These are phyloP conservation scores for Trichogramma pretiosum DNA, from an alignment of 1,140 invertebrate genomes.

Conservation along the genomic window DNA sequence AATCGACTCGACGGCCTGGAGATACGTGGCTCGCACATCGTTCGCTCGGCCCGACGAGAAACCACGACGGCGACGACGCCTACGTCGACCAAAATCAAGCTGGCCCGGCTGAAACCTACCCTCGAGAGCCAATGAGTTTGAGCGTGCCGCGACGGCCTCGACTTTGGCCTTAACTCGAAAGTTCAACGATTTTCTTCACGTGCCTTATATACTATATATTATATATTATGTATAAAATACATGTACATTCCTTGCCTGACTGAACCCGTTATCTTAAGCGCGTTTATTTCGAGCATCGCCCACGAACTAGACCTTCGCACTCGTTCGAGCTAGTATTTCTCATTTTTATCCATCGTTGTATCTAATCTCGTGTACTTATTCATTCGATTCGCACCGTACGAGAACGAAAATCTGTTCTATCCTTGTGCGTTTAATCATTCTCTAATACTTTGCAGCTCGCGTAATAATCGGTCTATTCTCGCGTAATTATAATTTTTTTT, in stretches of 20 bases:
- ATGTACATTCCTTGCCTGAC: too few relatives aligned
- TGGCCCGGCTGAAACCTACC: neutral
- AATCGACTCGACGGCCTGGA: neutral
- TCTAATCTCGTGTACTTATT: neutral
- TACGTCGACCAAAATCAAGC: neutral
- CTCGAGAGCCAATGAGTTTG: neutral
- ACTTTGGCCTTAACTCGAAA: neutral
- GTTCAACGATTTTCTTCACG: too few relatives aligned
- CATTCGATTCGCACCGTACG: too few relatives aligned
- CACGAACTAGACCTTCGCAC: neutral
- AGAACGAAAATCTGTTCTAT: too few relatives aligned
- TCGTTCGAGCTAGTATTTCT: neutral
- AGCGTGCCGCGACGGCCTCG: neutral
- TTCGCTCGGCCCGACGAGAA: neutral
- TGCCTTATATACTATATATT: too few relatives aligned
- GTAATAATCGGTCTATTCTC: neutral
- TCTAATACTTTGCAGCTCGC: too few relatives aligned
- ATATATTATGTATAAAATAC: too few relatives aligned
- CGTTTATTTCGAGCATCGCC: neutral
- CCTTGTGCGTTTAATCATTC: too few relatives aligned
- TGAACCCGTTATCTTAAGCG: too few relatives aligned
- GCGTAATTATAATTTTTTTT: neutral
- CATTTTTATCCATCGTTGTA: neutral
- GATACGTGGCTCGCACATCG: constrained; percentile 6
- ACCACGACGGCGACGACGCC: neutral